Evolutionary conservation across 2,797 vertebrate genomes (phyloP).

Genomic region (Salmo trutta): DNA sequence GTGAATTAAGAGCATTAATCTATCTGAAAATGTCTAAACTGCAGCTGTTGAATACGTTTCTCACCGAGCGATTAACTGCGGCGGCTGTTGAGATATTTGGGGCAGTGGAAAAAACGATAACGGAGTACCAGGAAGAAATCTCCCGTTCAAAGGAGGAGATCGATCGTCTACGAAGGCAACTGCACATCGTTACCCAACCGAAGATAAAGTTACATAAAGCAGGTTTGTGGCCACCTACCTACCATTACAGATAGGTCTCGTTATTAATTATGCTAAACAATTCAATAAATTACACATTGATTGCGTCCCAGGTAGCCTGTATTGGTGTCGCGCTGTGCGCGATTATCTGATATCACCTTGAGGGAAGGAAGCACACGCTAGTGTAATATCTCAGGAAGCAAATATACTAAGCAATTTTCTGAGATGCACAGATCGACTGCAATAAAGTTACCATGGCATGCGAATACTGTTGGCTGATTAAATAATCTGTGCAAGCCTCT

Average conservation of each 20-base stretch:
- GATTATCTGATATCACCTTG: neutral
- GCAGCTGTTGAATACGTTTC: neutral
- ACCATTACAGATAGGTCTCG: neutral
- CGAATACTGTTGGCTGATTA: too few species aligned
- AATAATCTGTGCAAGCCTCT: too few species aligned
- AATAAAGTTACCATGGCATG: too few species aligned
- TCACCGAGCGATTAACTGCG: neutral
- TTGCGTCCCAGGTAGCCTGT: neutral
- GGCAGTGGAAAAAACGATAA: neutral
- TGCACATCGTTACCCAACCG: conserved; percentile 1
- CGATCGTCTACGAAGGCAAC: neutral
- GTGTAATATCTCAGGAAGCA: neutral
- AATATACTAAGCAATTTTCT: neutral
- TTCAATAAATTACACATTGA: neutral
- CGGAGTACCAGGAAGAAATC: neutral
- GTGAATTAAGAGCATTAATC: neutral
- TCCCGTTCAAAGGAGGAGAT: neutral
- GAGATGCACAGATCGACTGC: too few species aligned
- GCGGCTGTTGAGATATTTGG: neutral
- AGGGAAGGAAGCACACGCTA: neutral
- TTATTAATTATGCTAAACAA: neutral
- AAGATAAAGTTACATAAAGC: neutral
- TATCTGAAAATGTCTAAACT: neutral
- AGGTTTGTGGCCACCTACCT: neutral
- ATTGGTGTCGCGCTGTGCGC: neutral